Evolutionary conservation across 2,113 vertebrate species (phyloP), one percentile per base, ranked within the genome.

Genomic region (Muntiacus reevesi): DNA sequence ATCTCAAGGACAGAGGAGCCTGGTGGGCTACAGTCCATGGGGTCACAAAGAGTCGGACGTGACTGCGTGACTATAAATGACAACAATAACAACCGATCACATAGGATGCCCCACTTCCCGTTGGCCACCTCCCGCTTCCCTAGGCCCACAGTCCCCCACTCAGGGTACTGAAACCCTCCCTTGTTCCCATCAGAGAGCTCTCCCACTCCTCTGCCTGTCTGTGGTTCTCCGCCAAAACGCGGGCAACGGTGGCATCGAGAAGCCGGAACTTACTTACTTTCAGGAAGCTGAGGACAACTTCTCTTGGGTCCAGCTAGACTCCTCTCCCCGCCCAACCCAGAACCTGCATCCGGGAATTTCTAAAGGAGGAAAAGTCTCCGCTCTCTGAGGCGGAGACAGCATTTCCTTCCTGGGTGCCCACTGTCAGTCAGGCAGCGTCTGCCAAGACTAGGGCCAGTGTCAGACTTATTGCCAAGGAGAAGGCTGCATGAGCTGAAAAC

Each of bases 341-440:
- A 16, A 19, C 74, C 16, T 30, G 10, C 23, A 8, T 12, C 1
- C 11, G 40, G 82, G 83, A 33, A 50, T 54, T 76, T 89, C 78
- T 67, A 8, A 60, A 67, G 36, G 50, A 91, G 13, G 25, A n/a
- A 74, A 60, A n/a, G 12, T 19, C 17, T 84, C 23, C 13, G 25
- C 11, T 12, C 33, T 92, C 67, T 17, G 40, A 78, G n/a, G 30
- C 10, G 27, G 3, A 57, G n/a, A 11, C 25, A 25, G 15, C 17
- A 19, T 14, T 67, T 57, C 45, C 27, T 62, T 64, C 8, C 6
- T 7, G 7, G 62, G 52, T 0, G 15, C 36, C 81, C 52, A 36
- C 1, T 3, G 43, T 36, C 40, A 33, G 5, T 14, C 0, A 0
- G 43, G 36, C 36, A 9, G 67, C 1, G 23, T 30, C 59, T 23